These are phyloP conservation scores for Miniopterus natalensis DNA, from an alignment of 2,113 vertebrate genomes.

Conservation along the genomic window DNA sequence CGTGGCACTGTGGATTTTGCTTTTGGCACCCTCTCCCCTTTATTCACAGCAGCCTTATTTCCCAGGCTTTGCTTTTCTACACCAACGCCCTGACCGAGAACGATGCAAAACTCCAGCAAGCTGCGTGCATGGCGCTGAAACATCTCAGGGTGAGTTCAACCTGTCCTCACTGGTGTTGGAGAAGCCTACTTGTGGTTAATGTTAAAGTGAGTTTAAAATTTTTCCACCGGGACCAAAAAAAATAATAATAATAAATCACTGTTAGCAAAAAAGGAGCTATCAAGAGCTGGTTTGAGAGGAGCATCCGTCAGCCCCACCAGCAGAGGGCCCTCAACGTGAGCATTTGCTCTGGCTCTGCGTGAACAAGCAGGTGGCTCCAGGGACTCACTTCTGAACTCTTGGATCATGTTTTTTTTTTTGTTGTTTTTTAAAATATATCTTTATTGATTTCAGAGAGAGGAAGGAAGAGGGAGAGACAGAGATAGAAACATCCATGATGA, in stretches of 20 bases:
- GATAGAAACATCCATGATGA: no score
- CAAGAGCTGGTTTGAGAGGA: neutral
- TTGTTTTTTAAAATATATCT: no score
- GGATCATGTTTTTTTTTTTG: no score
- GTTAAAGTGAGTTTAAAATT: no score
- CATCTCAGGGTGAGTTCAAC: constrained; percentile 91
- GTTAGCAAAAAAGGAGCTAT: no score
- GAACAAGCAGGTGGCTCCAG: neutral
- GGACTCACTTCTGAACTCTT: neutral
- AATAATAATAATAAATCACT: neutral
- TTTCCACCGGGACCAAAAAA: neutral
- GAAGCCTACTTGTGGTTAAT: neutral
- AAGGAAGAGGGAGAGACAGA: no score
- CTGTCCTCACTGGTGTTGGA: fast-evolving
- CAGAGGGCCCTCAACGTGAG: fast-evolving
- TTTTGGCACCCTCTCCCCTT: fast-evolving
- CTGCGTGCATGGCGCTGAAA: constrained; percentile 94
- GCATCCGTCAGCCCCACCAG: fast-evolving
- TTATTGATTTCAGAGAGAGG: no score
- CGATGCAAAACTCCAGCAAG: constrained; percentile 89
- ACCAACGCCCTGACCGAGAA: constrained; percentile 86
- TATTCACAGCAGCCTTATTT: neutral
- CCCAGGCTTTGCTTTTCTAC: constrained; percentile 94
- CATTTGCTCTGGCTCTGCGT: fast-evolving
- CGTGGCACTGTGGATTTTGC: fast-evolving